Conservation (phyloP, 2,797 vertebrate genomes). For the Myotis daubentonii region DNA sequence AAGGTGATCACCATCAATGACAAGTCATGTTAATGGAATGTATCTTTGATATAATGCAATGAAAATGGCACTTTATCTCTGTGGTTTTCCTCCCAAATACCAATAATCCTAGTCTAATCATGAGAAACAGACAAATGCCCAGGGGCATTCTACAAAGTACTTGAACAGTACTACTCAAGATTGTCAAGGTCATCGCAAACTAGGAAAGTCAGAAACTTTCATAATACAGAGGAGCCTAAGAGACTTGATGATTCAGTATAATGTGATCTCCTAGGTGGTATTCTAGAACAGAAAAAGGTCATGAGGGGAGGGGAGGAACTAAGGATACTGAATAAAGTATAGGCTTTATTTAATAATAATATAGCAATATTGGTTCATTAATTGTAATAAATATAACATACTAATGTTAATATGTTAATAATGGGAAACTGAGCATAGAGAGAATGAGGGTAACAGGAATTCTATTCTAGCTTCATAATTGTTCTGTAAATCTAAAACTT, state of each 20-base stretch:
- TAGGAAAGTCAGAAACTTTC: background rate
- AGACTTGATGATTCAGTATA: background rate
- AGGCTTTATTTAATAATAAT: background rate
- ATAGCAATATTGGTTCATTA: background rate
- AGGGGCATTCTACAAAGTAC: background rate
- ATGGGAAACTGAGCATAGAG: background rate
- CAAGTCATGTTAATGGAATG: background rate
- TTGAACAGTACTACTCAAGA: background rate
- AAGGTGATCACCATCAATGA: background rate
- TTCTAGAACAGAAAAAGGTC: background rate
- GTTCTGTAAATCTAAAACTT: constrained; percentile 22
- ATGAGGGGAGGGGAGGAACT: background rate
- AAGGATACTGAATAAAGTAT: background rate
- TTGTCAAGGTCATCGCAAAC: background rate
- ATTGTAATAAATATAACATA: background rate
- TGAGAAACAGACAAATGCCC: background rate
- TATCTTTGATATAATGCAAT: background rate
- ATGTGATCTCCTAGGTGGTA: background rate
- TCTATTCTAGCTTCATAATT: background rate
- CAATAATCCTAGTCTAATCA: background rate
- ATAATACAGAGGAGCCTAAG: background rate
- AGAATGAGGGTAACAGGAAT: background rate
- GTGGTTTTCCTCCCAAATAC: constrained; percentile 15
- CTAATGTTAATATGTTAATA: background rate
- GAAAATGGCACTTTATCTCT: background rate